Conservation (phyloP, 2,113 vertebrate genomes). For the Empidonax traillii region DNA sequence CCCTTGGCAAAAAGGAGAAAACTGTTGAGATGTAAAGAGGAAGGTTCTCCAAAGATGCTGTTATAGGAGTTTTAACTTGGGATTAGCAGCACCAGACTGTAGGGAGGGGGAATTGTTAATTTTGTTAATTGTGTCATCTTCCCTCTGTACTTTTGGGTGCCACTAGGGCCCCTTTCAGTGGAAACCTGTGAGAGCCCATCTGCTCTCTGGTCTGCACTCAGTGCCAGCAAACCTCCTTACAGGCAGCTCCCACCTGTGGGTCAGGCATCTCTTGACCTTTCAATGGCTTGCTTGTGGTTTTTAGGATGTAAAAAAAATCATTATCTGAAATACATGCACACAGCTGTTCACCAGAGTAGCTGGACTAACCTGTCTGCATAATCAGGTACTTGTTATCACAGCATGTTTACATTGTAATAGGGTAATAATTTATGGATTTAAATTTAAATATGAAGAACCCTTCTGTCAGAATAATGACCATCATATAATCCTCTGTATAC, state of each 20-base stretch:
- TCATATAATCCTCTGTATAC: slow-evolving; percentile 7
- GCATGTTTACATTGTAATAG: slow-evolving; percentile 39
- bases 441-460: slow-evolving; percentile 32
- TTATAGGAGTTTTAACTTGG: neutral
- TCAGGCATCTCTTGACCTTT: neutral
- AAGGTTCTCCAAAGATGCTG: slow-evolving; percentile 1
- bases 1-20: neutral
- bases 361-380: neutral
- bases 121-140: neutral
- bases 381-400: slow-evolving; percentile 33
- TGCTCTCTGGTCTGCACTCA: neutral
- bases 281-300: neutral
- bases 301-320: neutral
- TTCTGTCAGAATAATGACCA: slow-evolving; percentile 22
- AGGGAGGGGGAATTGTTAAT: neutral
- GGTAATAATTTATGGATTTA: neutral
- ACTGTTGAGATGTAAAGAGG: neutral
- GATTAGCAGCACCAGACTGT: neutral
- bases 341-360: neutral
- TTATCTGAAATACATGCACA: neutral
- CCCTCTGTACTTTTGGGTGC: neutral
- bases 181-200: neutral
- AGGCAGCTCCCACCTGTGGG: neutral
- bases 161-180: neutral
- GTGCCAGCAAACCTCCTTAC: neutral